Evolutionary conservation across 2,888 invertebrate species (phyloP).

Genomic region (Tuta absoluta): DNA sequence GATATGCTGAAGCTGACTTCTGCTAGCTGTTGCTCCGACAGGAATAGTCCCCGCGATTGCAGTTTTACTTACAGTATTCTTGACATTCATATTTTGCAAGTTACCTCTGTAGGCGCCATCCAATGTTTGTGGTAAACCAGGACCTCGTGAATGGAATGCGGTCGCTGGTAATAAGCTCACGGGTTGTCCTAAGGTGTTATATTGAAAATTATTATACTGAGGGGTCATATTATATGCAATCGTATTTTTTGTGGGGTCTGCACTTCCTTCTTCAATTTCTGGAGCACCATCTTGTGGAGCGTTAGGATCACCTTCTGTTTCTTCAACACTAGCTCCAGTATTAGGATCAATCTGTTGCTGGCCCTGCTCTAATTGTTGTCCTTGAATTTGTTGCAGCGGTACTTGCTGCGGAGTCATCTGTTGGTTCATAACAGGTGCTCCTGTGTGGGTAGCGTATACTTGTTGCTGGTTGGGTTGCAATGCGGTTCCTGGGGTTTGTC

Average conservation of each 20-base stretch:
- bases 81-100: slow-evolving; percentile 42
- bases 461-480: slow-evolving; percentile 43
- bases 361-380: slow-evolving; percentile 30
- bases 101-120: not conserved
- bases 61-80: slow-evolving; percentile 68
- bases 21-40: slow-evolving; percentile 56
- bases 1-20: slow-evolving; percentile 63
- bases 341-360: slow-evolving; percentile 43
- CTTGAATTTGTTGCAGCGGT: slow-evolving; percentile 37
- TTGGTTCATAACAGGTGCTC: slow-evolving; percentile 37
- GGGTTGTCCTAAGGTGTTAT: slow-evolving; percentile 71
- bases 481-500: slow-evolving; percentile 26
- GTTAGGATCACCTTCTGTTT: slow-evolving; percentile 33
- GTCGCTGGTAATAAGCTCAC: slow-evolving; percentile 58
- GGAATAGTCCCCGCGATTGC: slow-evolving; percentile 55
- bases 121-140: slow-evolving; percentile 59
- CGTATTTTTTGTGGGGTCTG: slow-evolving; percentile 58
- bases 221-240: slow-evolving; percentile 34
- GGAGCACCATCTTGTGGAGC: slow-evolving; percentile 26
- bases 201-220: slow-evolving; percentile 41
- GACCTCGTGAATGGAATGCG: slow-evolving; percentile 46
- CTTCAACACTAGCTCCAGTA: slow-evolving; percentile 38
- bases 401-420: slow-evolving; percentile 37
- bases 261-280: slow-evolving; percentile 43
- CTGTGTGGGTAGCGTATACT: slow-evolving; percentile 42